Evolutionary conservation across 2,113 vertebrate species (phyloP).

Genomic region (Furnarius figulus): DNA sequence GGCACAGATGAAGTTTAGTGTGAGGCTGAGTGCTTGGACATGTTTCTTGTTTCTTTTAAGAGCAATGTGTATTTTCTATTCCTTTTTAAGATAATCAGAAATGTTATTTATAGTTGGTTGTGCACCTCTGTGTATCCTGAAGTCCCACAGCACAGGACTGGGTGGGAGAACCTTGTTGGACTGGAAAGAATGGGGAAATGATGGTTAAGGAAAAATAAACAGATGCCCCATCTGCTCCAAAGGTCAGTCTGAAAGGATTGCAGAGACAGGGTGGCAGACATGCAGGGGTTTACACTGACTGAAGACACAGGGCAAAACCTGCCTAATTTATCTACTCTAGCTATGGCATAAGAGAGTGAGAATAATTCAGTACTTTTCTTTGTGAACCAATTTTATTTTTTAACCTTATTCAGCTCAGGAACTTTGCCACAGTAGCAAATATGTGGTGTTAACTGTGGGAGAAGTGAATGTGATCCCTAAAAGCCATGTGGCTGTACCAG

Average conservation of each 20-base stretch:
- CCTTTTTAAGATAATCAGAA: conserved; percentile 35
- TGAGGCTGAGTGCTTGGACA: conserved; percentile 50
- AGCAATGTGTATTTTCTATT: conserved; percentile 34
- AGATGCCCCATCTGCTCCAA: neutral
- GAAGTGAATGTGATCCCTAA: conserved; percentile 47
- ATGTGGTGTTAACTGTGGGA: conserved; percentile 41
- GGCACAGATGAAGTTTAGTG: conserved; percentile 41
- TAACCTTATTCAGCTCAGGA: conserved; percentile 63
- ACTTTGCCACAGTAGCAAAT: conserved; percentile 51
- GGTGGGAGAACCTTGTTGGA: conserved; percentile 9
- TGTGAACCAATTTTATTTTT: conserved; percentile 60
- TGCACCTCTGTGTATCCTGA: conserved; percentile 57
- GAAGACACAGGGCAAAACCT: conserved; percentile 19
- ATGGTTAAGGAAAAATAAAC: neutral
- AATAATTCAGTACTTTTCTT: conserved; percentile 49
- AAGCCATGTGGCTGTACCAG: conserved; percentile 51
- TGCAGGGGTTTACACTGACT: conserved; percentile 19
- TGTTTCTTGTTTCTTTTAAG: conserved; percentile 40
- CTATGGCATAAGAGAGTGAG: conserved; percentile 33
- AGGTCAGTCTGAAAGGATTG: conserved; percentile 19
- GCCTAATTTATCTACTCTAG: conserved; percentile 22
- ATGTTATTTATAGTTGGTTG: conserved; percentile 51
- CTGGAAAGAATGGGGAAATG: conserved; percentile 11
- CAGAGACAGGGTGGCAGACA: neutral
- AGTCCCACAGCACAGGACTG: conserved; percentile 38